Percentiles rank a stretch among this genome's conserved stretches.
These are phyloP conservation scores for Platalea minor DNA, from an alignment of 2,797 vertebrate species.

Conservation along the genomic window DNA sequence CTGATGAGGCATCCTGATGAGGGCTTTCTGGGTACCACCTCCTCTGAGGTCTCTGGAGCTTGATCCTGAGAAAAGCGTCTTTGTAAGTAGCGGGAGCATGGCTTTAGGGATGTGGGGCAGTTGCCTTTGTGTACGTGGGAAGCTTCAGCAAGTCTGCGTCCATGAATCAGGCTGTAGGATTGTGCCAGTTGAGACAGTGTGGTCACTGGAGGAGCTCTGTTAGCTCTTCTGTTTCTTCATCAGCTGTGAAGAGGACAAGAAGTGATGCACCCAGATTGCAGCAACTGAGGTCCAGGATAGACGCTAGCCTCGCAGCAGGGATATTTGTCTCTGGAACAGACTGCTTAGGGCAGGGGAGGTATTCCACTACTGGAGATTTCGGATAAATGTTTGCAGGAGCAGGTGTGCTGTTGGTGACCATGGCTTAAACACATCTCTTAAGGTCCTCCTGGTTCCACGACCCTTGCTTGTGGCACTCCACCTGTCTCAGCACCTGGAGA, in stretches of 20 bases:
- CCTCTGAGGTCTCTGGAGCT: background rate
- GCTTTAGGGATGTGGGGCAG: background rate
- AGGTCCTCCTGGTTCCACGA: background rate
- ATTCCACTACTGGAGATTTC: background rate
- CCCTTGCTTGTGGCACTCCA: background rate
- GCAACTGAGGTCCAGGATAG: background rate
- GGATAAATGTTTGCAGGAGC: background rate
- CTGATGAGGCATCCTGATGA: slow-evolving; percentile 15
- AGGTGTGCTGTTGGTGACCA: background rate
- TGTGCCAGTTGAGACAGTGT: background rate
- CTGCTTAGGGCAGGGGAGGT: background rate
- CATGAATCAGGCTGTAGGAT: background rate
- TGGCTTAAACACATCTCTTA: background rate
- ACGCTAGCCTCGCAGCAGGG: background rate
- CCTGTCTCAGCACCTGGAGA: background rate
- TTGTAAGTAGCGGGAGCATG: background rate
- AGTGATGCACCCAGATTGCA: background rate
- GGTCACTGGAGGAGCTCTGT: background rate
- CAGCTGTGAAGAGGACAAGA: background rate
- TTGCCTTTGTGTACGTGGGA: accelerated
- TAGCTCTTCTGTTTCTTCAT: background rate
- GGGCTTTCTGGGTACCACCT: background rate
- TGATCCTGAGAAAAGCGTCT: background rate
- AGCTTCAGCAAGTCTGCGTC: background rate
- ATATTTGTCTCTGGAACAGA: background rate